phyloP scores from a whole-genome alignment of 1,140 invertebrate species.

The Pollicipes pollicipes region DNA sequence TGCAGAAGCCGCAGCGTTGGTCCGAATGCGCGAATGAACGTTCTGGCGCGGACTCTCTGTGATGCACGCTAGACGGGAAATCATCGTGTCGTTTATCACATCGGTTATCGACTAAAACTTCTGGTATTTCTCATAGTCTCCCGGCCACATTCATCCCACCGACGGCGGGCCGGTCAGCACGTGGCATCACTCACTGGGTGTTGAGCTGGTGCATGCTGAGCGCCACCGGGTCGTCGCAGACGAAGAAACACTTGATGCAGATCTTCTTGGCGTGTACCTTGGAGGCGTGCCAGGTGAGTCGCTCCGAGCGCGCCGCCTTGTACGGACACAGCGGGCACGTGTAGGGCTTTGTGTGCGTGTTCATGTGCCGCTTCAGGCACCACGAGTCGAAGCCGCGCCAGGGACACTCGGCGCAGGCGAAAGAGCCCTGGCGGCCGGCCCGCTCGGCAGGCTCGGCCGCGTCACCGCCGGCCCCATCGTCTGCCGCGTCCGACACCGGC shows the following conservation, averaged over 20 bases:
- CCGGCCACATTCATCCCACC: too few species aligned
- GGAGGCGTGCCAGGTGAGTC: slow-evolving; percentile 66
- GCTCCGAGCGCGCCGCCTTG: slow-evolving; percentile 68
- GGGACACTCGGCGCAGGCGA: slow-evolving; percentile 66
- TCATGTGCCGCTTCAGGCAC: slow-evolving; percentile 75
- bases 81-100: too few species aligned
- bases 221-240: slow-evolving; percentile 58
- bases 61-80: too few species aligned
- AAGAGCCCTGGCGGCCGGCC: slow-evolving; percentile 35
- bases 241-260: slow-evolving; percentile 65
- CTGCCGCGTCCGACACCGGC: not conserved
- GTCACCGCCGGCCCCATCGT: not conserved
- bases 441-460: slow-evolving; percentile 24
- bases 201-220: slow-evolving; percentile 50
- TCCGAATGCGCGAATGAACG: too few species aligned
- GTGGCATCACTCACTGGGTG: slow-evolving; percentile 36
- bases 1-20: too few species aligned
- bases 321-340: slow-evolving; percentile 75
- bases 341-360: slow-evolving; percentile 79
- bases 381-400: slow-evolving; percentile 86
- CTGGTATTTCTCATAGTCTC: too few species aligned
- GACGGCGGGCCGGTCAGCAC: too few species aligned
- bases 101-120: slow-evolving; percentile 2
- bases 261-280: slow-evolving; percentile 79
- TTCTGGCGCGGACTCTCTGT: too few species aligned